These are phyloP conservation scores for Hypomecis atomaria DNA, from an alignment of 2,888 invertebrate genomes.

Conservation along the genomic window DNA sequence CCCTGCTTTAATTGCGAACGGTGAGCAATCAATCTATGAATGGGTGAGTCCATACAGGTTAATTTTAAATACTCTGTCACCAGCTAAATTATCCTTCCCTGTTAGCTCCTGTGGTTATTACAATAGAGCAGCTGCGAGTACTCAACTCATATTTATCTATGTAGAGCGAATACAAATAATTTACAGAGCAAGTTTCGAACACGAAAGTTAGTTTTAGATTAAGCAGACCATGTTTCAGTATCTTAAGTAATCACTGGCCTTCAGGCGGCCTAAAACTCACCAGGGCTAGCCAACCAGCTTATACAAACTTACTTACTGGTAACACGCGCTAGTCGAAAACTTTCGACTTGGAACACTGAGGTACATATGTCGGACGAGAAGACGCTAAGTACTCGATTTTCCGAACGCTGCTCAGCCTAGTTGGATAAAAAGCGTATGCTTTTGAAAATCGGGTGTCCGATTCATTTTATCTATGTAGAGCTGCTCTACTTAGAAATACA, in stretches of 20 bases:
- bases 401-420: too few relatives aligned
- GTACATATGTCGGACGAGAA: too few relatives aligned
- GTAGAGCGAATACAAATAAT: neutral
- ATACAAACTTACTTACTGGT: too few relatives aligned
- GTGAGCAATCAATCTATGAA: too few relatives aligned
- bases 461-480: constrained; percentile 11
- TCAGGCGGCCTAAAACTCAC: too few relatives aligned
- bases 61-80: constrained; percentile 12
- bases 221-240: neutral
- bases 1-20: too few relatives aligned
- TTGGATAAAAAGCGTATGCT: too few relatives aligned
- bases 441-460: constrained; percentile 12
- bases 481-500: too few relatives aligned
- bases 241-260: constrained; percentile 1
- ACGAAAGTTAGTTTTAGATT: constrained; percentile 10
- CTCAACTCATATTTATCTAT: too few relatives aligned
- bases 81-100: constrained; percentile 15
- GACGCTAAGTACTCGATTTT: too few relatives aligned
- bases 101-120: neutral
- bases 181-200: constrained; percentile 10
- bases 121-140: neutral
- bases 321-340: neutral
- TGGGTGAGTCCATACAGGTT: neutral
- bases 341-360: too few relatives aligned
- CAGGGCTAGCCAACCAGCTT: too few relatives aligned